A percentile compares a stretch with the other conserved stretches of the same genome.
phyloP scores from a whole-genome alignment of 2,113 vertebrate genomes.

The Antechinus stuartii region DNA sequence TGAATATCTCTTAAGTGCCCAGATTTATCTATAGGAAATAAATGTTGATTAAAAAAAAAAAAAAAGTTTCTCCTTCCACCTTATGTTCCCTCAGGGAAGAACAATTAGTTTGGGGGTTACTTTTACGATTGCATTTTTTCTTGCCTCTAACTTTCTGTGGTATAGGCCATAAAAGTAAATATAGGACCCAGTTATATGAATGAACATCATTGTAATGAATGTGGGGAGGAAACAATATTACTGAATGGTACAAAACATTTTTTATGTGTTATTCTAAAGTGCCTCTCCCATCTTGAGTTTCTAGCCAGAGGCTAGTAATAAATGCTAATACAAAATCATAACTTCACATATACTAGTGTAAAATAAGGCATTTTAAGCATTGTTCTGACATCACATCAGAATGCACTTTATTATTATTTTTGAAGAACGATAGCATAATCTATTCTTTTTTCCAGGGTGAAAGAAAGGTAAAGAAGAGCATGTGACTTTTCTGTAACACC shows the following conservation, averaged over 20 bases:
- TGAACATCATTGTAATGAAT: conserved; percentile 74
- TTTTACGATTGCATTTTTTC: conserved; percentile 77
- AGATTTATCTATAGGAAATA: conserved; percentile 78
- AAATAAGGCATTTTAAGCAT: conserved; percentile 42
- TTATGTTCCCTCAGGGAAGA: conserved; percentile 71
- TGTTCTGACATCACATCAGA: conserved; percentile 23
- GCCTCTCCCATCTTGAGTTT: conserved; percentile 34
- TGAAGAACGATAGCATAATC: conserved; percentile 53
- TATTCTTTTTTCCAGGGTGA: conserved; percentile 65
- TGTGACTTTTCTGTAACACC: conserved; percentile 53
- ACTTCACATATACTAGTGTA: conserved; percentile 50
- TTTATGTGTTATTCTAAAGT: conserved; percentile 64
- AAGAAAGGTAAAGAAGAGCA: conserved; percentile 54
- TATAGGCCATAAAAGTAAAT: conserved; percentile 75
- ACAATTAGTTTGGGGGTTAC: conserved; percentile 72
- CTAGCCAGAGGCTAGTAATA: conserved; percentile 58
- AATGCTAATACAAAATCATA: conserved; percentile 14
- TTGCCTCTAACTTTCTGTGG: conserved; percentile 74
- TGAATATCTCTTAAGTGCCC: conserved; percentile 63
- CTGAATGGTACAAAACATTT: conserved; percentile 65
- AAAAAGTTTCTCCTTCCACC: conserved; percentile 51
- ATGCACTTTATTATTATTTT: conserved; percentile 53
- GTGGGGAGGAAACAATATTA: conserved; percentile 72
- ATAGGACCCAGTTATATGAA: conserved; percentile 73
- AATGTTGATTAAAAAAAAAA: conserved; percentile 60